Conservation (phyloP, 2,888 invertebrate genomes). For the Sepiola atlantica region DNA sequence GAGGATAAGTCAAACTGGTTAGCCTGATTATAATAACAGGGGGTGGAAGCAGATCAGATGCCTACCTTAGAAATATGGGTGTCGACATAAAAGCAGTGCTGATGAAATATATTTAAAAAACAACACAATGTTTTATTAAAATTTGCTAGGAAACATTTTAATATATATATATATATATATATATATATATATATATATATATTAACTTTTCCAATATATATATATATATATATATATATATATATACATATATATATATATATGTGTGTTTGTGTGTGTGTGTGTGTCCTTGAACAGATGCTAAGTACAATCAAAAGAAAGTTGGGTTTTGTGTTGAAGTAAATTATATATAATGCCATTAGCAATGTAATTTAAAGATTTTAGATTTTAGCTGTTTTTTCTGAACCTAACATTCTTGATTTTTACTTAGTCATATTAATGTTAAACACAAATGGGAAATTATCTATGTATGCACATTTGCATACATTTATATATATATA, state of each 20-base stretch:
- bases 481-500: not conserved
- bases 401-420: not conserved
- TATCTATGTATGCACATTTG: not conserved
- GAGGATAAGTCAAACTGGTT: not conserved
- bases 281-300: not conserved
- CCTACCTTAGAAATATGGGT: not conserved
- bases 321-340: not conserved
- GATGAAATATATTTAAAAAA: not conserved
- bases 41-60: not conserved
- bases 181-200: no score
- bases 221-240: no score
- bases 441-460: not conserved
- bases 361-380: not conserved
- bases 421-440: not conserved
- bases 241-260: no score
- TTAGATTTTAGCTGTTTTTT: not conserved
- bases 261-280: no score
- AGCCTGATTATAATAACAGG: slow-evolving; percentile 12
- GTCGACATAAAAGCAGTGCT: not conserved
- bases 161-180: no score
- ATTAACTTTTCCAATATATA: no score
- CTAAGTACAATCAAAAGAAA: not conserved
- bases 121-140: slow-evolving; percentile 2
- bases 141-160: not conserved
- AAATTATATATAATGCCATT: slow-evolving; percentile 18